Evolutionary conservation across 1,140 invertebrate species (phyloP), one percentile per base, ranked within the genome.

Genomic region (Neodiprion lecontei): DNA sequence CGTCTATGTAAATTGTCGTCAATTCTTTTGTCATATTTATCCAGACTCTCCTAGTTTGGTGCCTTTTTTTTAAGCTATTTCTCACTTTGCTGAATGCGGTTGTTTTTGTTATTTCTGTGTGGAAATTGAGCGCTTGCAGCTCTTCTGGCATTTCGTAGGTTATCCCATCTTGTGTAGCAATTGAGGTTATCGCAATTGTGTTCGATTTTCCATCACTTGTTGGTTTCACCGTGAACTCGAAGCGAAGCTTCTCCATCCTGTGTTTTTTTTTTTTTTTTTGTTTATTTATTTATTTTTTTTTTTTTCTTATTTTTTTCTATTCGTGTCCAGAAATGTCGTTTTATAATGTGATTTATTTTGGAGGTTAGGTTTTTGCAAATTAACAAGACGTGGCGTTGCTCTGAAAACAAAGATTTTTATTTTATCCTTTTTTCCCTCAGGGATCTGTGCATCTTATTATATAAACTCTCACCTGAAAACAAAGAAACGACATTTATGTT

Each of bases 151-250:
- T 53, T 10, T 10, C 50, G n/a, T 53, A 53, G n/a, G 50, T 53
- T 68, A 67, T 74, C 0, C 48, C 65, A 9, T 76, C 71, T 17
- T 66, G 23, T 70, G 75, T 76, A 7, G 12, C 50, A 23, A 76
- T 76, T 72, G 75, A 76, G 48, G 75, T 78, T 76, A 78, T 69
- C 17, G 73, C 69, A n/a, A 72, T 17, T 3, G 73, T 17, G 67
- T 74, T 78, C 1, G 77, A 72, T 73, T 78, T 76, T 17, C 53
- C 67, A 48, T 78, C 77, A 11, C n/a, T 17, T 23, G 68, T 67
- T 47, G 76, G 14, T 67, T 70, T 66, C 21, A 71, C 47, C 12
- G 49, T 53, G 65, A 77, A 75, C 69, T 72, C 70, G 23, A 77
- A 77, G 2, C 28, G n/a, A 17, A 70, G 8, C 48, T n/a, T 23